phyloP scores from a whole-genome alignment of 2,797 vertebrate genomes.

The Poecile montanus region DNA sequence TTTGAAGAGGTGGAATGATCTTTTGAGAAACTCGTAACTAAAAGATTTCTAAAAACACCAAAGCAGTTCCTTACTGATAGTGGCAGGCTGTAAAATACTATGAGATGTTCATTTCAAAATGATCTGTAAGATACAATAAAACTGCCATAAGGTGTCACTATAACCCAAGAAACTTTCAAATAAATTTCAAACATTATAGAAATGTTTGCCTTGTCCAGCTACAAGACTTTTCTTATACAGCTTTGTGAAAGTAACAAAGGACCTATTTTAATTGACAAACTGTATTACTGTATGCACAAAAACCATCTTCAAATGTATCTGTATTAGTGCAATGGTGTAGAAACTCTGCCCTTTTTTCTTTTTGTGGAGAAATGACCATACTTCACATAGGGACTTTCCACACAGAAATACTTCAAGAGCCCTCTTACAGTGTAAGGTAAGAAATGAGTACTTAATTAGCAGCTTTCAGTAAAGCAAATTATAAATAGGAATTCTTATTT shows the following conservation, averaged over 20 bases:
- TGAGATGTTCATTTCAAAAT: not conserved
- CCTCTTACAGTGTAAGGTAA: not conserved
- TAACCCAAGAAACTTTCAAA: constrained; percentile 29
- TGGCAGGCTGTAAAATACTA: not conserved
- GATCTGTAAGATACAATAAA: not conserved
- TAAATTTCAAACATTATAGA: not conserved
- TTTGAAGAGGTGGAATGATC: not conserved
- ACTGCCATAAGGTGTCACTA: constrained; percentile 75
- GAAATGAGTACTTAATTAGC: not conserved
- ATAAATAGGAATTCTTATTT: not conserved
- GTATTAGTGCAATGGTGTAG: not conserved
- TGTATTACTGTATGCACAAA: not conserved
- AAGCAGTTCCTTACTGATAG: not conserved
- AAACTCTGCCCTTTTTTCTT: not conserved
- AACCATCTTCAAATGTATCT: not conserved
- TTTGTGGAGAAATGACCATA: not conserved
- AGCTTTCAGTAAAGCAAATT: not conserved
- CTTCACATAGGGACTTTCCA: not conserved
- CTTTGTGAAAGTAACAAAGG: not conserved
- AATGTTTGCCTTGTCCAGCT: not conserved
- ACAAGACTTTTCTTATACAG: not conserved
- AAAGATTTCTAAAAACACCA: not conserved
- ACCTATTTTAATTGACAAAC: not conserved
- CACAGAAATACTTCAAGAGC: not conserved
- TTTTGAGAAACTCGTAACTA: not conserved